Base-by-base conservation (phyloP, 2,888 invertebrate species). In the Limnephilus lunatus region DNA sequence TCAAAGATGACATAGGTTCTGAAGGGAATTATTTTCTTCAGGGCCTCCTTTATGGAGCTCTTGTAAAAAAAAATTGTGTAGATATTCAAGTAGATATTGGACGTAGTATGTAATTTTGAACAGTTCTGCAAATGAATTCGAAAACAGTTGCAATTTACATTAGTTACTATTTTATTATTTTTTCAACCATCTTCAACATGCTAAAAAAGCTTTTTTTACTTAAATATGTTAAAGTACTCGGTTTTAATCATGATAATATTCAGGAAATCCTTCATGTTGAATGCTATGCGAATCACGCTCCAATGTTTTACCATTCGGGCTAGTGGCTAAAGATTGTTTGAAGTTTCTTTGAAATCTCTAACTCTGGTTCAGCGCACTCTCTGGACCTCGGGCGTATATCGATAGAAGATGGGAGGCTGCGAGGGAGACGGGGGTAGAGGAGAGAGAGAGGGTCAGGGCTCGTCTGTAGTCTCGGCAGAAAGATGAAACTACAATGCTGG, bases 311-410 rank as follows among this genome's bases (percentile, higher is more conserved):
- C 30, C 53, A 87, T 87, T 87, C 87, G 53, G 35, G 19, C 31
- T 11, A n/a, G 87, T 87, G n/a, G n/a, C 87, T 35, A 53, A 87
- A 87, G 87, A 87, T 87, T 87, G 87, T 44, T 25, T 31, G 53
- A 87, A 87, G 87, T 87, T 87, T 85, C 87, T 32, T 30, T 44
- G 87, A 48, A 87, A 87, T 87, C 87, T 87, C 87, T 87, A 31
- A 48, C 87, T 85, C 85, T 87, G 25, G 87, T 87, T 87, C 87
- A 48, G 87, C 87, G n/a, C 68, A 53, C 87, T 30, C 53, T 30
- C 87, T 12, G 53, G 53, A 39, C 85, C 85, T 35, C 53, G 87
- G 30, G 53, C 53, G 39, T 85, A 32, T 85, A 85, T 85, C 44
- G 85, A n/a, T n/a, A 32, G 44, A 39, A 39, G 25, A 32, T 11